Evolutionary conservation across 2,797 vertebrate genomes (phyloP).

Genomic region (Phylloscopus collybita): DNA sequence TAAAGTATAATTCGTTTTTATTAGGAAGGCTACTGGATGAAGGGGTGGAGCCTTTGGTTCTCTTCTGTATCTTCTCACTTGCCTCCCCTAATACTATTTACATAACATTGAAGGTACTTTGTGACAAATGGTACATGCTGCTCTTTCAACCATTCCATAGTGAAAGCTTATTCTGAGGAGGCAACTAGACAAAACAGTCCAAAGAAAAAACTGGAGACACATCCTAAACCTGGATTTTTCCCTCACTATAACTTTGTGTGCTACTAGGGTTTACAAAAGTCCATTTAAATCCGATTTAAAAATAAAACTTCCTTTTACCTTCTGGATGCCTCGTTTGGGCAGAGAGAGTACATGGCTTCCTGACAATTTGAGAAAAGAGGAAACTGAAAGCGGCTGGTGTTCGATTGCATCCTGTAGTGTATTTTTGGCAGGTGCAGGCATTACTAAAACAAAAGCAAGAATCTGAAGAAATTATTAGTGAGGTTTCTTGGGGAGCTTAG

Average conservation of each 20-base stretch:
- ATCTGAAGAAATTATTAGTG: not conserved
- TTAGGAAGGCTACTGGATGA: not conserved
- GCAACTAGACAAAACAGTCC: not conserved
- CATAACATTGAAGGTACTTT: not conserved
- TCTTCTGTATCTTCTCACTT: not conserved
- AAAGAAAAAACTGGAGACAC: not conserved
- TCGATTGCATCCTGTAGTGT: constrained; percentile 16
- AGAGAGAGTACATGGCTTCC: constrained; percentile 25
- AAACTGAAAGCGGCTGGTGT: constrained; percentile 57
- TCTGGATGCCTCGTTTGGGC: constrained; percentile 27
- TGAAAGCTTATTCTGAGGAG: not conserved
- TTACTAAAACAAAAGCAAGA: constrained; percentile 50
- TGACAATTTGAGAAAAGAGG: constrained; percentile 42
- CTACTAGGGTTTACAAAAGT: not conserved
- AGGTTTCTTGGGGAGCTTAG: not conserved
- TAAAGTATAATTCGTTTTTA: not conserved
- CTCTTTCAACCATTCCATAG: not conserved
- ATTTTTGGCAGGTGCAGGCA: constrained; percentile 57
- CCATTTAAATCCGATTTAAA: not conserved
- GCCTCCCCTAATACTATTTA: not conserved
- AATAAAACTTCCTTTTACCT: constrained; percentile 40
- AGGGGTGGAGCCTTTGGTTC: not conserved
- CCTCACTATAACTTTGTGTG: not conserved
- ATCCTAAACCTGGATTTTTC: not conserved
- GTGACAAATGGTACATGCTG: not conserved